These are phyloP conservation scores for Bovichtus variegatus DNA, from an alignment of 2,797 vertebrate genomes.

Conservation along the genomic window DNA sequence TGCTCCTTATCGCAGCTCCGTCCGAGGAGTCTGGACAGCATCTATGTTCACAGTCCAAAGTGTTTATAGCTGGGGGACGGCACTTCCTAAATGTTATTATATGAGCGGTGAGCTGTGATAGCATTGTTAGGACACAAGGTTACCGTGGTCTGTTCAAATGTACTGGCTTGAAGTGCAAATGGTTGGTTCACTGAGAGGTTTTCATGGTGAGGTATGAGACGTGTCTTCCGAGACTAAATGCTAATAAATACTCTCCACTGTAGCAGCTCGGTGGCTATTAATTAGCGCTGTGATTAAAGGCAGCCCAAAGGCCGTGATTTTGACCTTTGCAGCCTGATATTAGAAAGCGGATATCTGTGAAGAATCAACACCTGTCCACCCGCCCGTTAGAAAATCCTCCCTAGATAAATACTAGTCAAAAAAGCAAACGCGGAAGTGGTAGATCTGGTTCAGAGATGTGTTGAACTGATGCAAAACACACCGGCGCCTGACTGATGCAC, in stretches of 20 bases:
- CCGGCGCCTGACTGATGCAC: slow-evolving; percentile 8
- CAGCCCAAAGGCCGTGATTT: background rate
- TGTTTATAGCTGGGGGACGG: slow-evolving; percentile 79
- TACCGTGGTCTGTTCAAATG: slow-evolving; percentile 49
- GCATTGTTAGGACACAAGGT: slow-evolving; percentile 69
- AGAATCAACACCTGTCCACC: background rate
- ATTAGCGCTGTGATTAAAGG: background rate
- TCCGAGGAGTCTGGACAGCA: slow-evolving; percentile 78
- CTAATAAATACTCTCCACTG: background rate
- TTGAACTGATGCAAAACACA: slow-evolving; percentile 22
- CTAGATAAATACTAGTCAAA: background rate
- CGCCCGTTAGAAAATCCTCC: background rate
- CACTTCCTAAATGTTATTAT: slow-evolving; percentile 82
- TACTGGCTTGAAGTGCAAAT: background rate
- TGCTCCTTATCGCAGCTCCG: slow-evolving; percentile 58
- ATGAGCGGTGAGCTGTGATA: slow-evolving; percentile 62
- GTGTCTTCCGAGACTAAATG: background rate
- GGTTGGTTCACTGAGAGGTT: slow-evolving; percentile 5
- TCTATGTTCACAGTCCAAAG: slow-evolving; percentile 67
- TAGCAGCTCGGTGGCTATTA: background rate
- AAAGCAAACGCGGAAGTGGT: slow-evolving; percentile 8
- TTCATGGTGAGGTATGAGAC: background rate
- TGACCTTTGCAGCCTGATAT: background rate
- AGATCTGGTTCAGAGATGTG: slow-evolving; percentile 33
- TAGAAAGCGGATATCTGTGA: background rate